phyloP scores from a whole-genome alignment of 1,140 invertebrate species.

The Drosophila willistoni region DNA sequence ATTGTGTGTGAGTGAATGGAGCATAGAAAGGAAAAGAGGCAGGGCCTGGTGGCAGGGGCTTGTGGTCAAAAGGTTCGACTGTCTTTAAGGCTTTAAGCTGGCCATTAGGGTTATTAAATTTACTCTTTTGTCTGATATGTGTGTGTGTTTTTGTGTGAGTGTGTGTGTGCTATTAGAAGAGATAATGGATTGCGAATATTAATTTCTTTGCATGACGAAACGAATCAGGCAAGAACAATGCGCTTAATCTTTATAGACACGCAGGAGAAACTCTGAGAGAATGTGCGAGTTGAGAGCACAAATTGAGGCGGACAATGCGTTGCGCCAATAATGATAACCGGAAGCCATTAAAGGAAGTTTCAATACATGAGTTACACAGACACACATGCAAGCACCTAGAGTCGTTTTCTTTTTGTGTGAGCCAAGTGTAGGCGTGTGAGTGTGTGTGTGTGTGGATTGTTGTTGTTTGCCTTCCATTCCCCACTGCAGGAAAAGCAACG shows the following conservation, averaged over 20 bases:
- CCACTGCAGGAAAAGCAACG: slow-evolving; percentile 43
- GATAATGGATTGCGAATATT: slow-evolving; percentile 81
- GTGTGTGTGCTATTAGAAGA: slow-evolving; percentile 61
- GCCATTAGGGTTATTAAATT: slow-evolving; percentile 76
- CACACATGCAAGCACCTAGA: slow-evolving; percentile 45
- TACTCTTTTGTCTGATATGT: slow-evolving; percentile 26
- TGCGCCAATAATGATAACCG: slow-evolving; percentile 79
- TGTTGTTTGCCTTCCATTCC: slow-evolving; percentile 63
- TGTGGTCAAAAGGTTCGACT: slow-evolving; percentile 44
- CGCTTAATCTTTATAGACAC: slow-evolving; percentile 79
- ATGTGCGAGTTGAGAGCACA: slow-evolving; percentile 12
- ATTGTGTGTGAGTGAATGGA: slow-evolving; percentile 47
- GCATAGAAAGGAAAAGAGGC: not conserved
- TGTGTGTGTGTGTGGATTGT: slow-evolving; percentile 44
- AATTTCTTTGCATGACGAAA: slow-evolving; percentile 80
- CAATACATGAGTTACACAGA: slow-evolving; percentile 64
- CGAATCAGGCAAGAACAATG: slow-evolving; percentile 76
- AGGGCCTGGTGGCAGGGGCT: slow-evolving; percentile 13
- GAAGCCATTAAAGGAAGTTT: slow-evolving; percentile 82
- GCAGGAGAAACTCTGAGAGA: slow-evolving; percentile 35
- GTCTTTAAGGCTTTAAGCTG: slow-evolving; percentile 74
- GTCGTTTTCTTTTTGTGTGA: slow-evolving; percentile 25
- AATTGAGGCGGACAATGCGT: slow-evolving; percentile 51
- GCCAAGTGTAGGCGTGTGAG: slow-evolving; percentile 24
- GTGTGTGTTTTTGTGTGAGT: slow-evolving; percentile 15